Percentiles rank a stretch among this genome's conserved stretches.
Evolutionary conservation across 2,113 vertebrate genomes (phyloP).

Genomic region (Pomatorhinus ruficollis): DNA sequence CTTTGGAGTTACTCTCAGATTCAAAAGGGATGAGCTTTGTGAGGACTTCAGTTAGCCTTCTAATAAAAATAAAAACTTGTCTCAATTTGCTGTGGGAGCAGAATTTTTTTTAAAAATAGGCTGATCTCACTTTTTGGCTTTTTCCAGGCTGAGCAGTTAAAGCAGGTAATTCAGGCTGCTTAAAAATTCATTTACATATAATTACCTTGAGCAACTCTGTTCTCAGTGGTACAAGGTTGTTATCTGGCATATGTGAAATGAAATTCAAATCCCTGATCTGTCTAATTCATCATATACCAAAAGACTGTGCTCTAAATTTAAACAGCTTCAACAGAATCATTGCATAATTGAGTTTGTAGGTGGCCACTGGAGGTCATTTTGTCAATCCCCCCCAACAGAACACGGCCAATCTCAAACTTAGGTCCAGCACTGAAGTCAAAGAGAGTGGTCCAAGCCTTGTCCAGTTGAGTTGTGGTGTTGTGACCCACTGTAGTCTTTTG

Average conservation of each 20-base stretch:
- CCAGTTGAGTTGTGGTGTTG: fast-evolving
- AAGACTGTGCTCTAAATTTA: neutral
- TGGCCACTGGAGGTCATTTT: neutral
- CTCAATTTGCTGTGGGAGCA: neutral
- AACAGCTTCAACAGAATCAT: neutral
- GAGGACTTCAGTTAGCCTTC: neutral
- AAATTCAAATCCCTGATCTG: conserved; percentile 32
- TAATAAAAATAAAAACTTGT: neutral
- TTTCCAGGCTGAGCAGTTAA: neutral
- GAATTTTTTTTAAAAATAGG: neutral
- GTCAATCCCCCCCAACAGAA: neutral
- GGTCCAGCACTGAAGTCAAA: neutral
- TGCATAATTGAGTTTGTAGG: neutral
- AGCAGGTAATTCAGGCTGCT: neutral
- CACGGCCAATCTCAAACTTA: neutral
- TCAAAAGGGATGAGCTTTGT: neutral
- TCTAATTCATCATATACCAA: neutral
- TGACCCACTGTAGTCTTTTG: too few relatives aligned
- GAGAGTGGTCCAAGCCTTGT: neutral
- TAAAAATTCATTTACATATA: conserved; percentile 46
- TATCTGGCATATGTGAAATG: conserved; percentile 14
- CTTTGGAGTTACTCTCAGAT: neutral
- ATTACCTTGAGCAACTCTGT: neutral
- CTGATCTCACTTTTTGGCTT: neutral
- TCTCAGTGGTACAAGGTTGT: neutral